These are phyloP conservation scores for Ceyx cyanopectus DNA, from an alignment of 2,113 vertebrate genomes.

Conservation along the genomic window DNA sequence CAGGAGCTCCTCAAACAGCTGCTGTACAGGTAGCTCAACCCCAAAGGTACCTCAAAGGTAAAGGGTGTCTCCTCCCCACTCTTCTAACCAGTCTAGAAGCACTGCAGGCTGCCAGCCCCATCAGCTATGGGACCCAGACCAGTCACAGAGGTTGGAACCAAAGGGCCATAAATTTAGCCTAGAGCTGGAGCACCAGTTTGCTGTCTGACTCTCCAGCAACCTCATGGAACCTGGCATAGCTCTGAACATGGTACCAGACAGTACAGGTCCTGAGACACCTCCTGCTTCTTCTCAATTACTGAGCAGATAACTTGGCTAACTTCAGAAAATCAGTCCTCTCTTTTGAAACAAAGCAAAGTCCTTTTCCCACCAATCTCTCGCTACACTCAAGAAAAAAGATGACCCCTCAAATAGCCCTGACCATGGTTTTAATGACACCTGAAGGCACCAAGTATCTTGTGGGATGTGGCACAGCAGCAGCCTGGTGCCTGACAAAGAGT, in stretches of 20 bases:
- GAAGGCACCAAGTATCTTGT: accelerated
- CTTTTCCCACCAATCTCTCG: background rate
- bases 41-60: background rate
- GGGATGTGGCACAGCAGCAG: background rate
- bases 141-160: accelerated
- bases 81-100: accelerated
- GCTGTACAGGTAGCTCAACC: background rate
- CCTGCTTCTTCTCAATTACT: background rate
- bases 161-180: background rate
- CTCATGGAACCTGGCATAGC: background rate
- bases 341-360: background rate
- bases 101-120: accelerated
- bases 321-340: background rate
- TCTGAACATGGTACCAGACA: background rate
- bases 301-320: background rate
- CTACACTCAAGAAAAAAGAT: background rate
- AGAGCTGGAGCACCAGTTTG: background rate
- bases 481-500: accelerated
- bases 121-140: background rate
- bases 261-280: background rate
- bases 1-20: background rate
- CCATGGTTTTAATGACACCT: background rate
- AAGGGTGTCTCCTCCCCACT: background rate
- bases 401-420: background rate
- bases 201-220: background rate